A percentile compares a stretch with the other conserved stretches of the same genome.
phyloP scores from a whole-genome alignment of 2,888 invertebrate genomes.

The Graphium colonna region DNA sequence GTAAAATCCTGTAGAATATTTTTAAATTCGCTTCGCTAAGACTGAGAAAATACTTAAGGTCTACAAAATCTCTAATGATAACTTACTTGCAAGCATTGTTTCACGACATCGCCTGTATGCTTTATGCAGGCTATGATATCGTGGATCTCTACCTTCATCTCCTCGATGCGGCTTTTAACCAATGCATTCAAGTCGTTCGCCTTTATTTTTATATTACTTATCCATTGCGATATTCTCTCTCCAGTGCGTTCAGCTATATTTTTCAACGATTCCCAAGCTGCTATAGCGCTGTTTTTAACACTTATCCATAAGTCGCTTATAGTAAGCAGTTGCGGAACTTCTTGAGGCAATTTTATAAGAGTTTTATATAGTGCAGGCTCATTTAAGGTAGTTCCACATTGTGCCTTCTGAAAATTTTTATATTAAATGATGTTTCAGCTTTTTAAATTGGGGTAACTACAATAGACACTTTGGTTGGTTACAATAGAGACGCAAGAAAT shows the following conservation, averaged over 20 bases:
- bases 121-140: slow-evolving; percentile 34
- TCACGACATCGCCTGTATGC: slow-evolving; percentile 35
- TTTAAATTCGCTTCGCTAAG: too few relatives aligned
- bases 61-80: too few relatives aligned
- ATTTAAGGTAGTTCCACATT: neutral
- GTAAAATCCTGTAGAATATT: too few relatives aligned
- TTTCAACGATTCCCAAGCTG: slow-evolving; percentile 42
- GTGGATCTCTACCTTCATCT: slow-evolving; percentile 34
- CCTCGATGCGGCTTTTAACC: slow-evolving; percentile 35
- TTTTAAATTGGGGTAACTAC: too few relatives aligned
- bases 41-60: too few relatives aligned
- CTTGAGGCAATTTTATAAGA: neutral
- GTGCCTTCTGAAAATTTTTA: neutral
- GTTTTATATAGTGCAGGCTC: neutral
- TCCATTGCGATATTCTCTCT: slow-evolving; percentile 37
- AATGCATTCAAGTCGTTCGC: slow-evolving; percentile 31
- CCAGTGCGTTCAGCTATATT: slow-evolving; percentile 37
- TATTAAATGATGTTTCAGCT: too few relatives aligned
- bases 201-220: slow-evolving; percentile 36
- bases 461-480: too few relatives aligned
- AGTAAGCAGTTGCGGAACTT: slow-evolving; percentile 1
- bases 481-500: too few relatives aligned
- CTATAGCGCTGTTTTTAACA: slow-evolving; percentile 38
- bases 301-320: slow-evolving; percentile 37
- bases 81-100: slow-evolving; percentile 44